Evolutionary conservation across 2,113 vertebrate genomes (phyloP).

Genomic region (Amblyornis subalaris): DNA sequence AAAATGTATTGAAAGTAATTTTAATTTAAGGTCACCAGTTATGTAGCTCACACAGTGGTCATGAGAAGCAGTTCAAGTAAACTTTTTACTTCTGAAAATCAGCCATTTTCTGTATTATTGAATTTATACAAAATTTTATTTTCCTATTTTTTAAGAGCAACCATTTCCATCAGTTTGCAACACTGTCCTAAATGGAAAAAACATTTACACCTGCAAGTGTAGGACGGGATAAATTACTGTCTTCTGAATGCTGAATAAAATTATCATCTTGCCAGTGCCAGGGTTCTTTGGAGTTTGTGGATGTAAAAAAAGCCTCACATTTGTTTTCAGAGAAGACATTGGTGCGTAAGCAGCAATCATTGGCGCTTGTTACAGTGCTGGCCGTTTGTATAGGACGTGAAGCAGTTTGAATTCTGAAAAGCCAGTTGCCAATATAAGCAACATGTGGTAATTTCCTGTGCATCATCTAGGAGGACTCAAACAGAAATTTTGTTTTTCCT

Average conservation of each 20-base stretch:
- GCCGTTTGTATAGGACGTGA: background rate
- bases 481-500: background rate
- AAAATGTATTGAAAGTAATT: background rate
- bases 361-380: background rate
- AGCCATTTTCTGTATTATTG: background rate
- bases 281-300: background rate
- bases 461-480: fast-evolving
- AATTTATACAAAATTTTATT: background rate
- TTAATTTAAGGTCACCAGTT: background rate
- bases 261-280: background rate
- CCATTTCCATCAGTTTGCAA: background rate
- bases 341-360: background rate
- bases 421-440: background rate
- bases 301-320: fast-evolving
- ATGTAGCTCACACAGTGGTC: background rate
- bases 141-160: background rate
- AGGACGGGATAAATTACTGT: background rate
- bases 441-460: background rate
- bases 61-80: background rate
- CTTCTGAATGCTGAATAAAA: background rate
- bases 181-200: background rate
- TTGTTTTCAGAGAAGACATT: background rate
- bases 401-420: background rate
- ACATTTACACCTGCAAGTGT: background rate
- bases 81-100: background rate